Percentiles rank a stretch among this genome's conserved stretches.
phyloP scores from a whole-genome alignment of 2,113 vertebrate genomes.

The Chlamydotis undulata region DNA sequence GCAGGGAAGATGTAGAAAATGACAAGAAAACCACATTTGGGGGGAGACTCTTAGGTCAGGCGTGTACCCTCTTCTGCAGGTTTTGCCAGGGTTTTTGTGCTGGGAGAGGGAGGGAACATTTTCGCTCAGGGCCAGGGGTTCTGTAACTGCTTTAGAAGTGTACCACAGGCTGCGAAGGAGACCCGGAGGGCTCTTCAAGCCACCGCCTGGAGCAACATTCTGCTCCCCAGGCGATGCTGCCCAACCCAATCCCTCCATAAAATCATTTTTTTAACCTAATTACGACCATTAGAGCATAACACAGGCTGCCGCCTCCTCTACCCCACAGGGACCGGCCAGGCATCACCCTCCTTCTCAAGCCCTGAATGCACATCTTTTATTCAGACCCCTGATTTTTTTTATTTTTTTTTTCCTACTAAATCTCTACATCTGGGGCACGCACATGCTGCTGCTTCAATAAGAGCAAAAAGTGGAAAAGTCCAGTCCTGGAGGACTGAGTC shows the following conservation, averaged over 20 bases:
- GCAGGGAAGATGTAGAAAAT: neutral
- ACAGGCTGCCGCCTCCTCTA: neutral
- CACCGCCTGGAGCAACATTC: neutral
- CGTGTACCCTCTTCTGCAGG: neutral
- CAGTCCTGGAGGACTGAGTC: neutral
- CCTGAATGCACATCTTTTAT: neutral
- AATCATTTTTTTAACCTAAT: neutral
- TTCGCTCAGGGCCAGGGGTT: neutral
- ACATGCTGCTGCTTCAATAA: neutral
- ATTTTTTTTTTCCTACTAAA: neutral
- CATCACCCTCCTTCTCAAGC: neutral
- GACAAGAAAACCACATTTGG: neutral
- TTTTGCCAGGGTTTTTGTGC: neutral
- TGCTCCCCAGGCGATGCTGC: neutral
- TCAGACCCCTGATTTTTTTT: neutral
- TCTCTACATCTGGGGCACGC: neutral
- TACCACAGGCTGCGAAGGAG: neutral
- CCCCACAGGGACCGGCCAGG: rapidly evolving
- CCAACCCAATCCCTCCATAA: neutral
- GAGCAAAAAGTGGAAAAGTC: neutral
- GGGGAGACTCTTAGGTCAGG: neutral
- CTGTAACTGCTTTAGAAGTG: neutral
- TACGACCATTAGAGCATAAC: neutral
- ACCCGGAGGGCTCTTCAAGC: neutral
- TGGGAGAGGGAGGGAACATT: neutral